Evolutionary conservation across 2,888 invertebrate genomes (phyloP).

Genomic region (Thecophora atra): DNA sequence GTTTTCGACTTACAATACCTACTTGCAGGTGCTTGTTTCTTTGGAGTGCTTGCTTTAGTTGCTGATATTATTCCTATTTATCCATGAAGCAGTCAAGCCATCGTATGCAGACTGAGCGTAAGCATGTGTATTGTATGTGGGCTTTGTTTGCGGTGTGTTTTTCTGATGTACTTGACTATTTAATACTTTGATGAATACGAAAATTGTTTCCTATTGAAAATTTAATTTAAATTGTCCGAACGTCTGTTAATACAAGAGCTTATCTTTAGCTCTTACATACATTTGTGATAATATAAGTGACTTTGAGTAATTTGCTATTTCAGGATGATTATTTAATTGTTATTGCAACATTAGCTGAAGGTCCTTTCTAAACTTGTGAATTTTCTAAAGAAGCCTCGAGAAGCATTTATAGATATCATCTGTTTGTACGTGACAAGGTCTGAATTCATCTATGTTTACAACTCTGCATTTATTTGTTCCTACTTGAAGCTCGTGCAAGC

Average conservation of each 20-base stretch:
- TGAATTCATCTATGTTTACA: too few species aligned
- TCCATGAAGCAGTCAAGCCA: neutral
- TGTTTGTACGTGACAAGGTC: too few species aligned
- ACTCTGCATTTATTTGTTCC: neutral
- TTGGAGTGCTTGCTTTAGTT: neutral
- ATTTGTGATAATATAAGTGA: neutral
- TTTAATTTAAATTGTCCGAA: constrained; percentile 28
- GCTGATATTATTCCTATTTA: neutral
- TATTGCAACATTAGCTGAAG: neutral
- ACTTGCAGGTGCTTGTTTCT: neutral
- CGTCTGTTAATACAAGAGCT: constrained; percentile 24
- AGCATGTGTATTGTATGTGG: neutral
- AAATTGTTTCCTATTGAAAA: constrained; percentile 30
- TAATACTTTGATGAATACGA: neutral
- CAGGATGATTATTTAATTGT: constrained; percentile 1
- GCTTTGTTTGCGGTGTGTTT: neutral
- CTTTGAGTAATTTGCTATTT: neutral
- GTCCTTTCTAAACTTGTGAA: neutral
- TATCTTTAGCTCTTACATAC: neutral
- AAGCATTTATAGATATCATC: too few species aligned
- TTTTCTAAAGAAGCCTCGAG: neutral
- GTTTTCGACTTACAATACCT: constrained; percentile 6
- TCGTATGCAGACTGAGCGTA: neutral
- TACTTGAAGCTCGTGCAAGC: neutral
- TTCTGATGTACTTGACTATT: neutral